phyloP scores from a whole-genome alignment of 2,113 vertebrate genomes.

The Myocastor coypus region DNA sequence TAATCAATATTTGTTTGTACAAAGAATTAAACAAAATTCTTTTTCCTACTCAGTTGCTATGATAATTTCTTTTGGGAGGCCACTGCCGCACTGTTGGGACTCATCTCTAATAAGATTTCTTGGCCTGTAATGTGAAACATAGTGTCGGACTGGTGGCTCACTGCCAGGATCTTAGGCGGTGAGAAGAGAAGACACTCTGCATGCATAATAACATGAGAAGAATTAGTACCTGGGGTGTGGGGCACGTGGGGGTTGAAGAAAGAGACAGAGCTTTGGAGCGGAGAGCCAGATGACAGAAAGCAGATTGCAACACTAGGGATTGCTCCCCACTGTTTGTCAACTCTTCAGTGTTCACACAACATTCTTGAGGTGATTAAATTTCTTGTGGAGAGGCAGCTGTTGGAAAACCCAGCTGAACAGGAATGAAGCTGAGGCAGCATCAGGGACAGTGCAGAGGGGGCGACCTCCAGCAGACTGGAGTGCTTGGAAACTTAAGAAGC shows the following conservation, averaged over 20 bases:
- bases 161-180: not conserved
- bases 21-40: constrained; percentile 14
- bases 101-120: not conserved
- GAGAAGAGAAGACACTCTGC: not conserved
- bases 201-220: constrained; percentile 17
- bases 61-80: not conserved
- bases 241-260: not conserved
- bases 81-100: not conserved
- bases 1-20: not conserved
- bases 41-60: not conserved
- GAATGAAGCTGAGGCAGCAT: constrained; percentile 5
- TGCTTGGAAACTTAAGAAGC: constrained; percentile 5
- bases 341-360: constrained; percentile 6
- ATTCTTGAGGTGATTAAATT: constrained; percentile 59
- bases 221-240: not conserved
- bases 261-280: not conserved
- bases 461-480: not conserved
- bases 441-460: not conserved
- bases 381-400: constrained; percentile 68
- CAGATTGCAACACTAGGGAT: constrained; percentile 33
- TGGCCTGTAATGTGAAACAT: not conserved
- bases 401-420: constrained; percentile 45
- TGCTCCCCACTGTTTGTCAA: constrained; percentile 19
- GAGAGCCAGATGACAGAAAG: not conserved
- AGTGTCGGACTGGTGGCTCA: not conserved